Evolutionary conservation across 2,113 vertebrate genomes (phyloP), one percentile per base, ranked within the genome.

Genomic region (Cyphomyrus discorhynchus): DNA sequence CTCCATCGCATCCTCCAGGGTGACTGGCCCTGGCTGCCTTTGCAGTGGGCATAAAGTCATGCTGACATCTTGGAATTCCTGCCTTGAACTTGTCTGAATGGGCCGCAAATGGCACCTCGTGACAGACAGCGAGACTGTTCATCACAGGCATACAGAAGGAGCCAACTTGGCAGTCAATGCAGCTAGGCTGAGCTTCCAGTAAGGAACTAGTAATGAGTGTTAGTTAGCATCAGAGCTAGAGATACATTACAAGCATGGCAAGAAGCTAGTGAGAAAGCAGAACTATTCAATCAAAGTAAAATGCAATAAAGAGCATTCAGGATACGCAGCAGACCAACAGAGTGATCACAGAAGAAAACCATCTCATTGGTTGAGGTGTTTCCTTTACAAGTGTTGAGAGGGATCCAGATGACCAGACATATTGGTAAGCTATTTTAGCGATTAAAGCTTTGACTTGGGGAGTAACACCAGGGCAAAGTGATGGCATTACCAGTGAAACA

Each of bases 1-100:
- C 92, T 95, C 92, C 90, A 89, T 90, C 90, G 94, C 91, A 88
- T 39, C 86, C 91, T 86, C 89, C 89, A 2, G 88, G 91, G 3
- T 91, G 87, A 92, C 90, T 90, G 91, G 90, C 90, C 92, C 92
- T 88, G 93, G 89, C 13, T 85, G 90, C 91, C 0, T 39, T 92
- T 89, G 92, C 91, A 89, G 2, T 6, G 85, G 46, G 90, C 90
- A 5, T 1, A 21, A 93, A 92, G 92, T 90, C 0, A 49, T 90
- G 88, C 0, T 6, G 90, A 88, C 91, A 90, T 84, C 91, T 46
- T 19, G 90, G 82, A 90, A 88, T 89, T 58, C 74, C 27, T 87
- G 88, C 74, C 86, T 74, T 89, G 58, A 89, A 86, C 90, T 90
- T 90, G 10, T 90, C 89, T 92, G 62, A 46, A 80, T 50, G 86